Evolutionary conservation across 2,888 invertebrate species (phyloP), one percentile per base, ranked within the genome.

Genomic region (Coenonympha glycerion): DNA sequence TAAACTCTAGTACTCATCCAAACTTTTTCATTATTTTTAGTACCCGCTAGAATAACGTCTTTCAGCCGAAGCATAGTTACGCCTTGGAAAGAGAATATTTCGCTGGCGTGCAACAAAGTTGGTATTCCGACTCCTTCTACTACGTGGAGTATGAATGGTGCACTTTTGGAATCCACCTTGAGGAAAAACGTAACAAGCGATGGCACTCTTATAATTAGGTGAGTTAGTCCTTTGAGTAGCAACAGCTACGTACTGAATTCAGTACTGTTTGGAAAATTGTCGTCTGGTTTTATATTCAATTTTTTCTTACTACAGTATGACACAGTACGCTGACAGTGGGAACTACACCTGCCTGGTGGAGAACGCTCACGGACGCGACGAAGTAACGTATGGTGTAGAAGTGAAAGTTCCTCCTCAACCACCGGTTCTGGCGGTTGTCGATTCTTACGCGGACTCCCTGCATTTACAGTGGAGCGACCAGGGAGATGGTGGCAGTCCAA

Each of bases 261-360:
- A 15, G 2, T n/a, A n/a, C n/a, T n/a, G n/a, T n/a, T n/a, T n/a
- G n/a, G n/a, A n/a, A n/a, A n/a, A n/a, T n/a, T n/a, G n/a, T n/a
- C n/a, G n/a, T n/a, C n/a, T n/a, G 22, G 24, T 3, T 15, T 39
- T 4, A 34, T n/a, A 9, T 18, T 11, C 13, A n/a, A 5, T 19
- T 11, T 19, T 21, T 3, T 48, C 9, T 53, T 50, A 56, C 57
- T 53, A 26, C 86, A 88, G 88, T 58, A 85, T 86, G 83, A 87
- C 93, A 3, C 94, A 95, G 71, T 92, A 92, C 60, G 91, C 91
- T 16, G 96, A 97, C 76, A 93, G 93, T 61, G 96, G 95, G 9
- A 96, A 96, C 82, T 97, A 96, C 77, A 95, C 95, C 0, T 97
- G 97, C 71, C 87, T 89, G 26, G 95, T 95, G 0, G 94, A 95